Base-by-base conservation (phyloP, 2,797 vertebrate genomes). In the Sitta carolinensis region DNA sequence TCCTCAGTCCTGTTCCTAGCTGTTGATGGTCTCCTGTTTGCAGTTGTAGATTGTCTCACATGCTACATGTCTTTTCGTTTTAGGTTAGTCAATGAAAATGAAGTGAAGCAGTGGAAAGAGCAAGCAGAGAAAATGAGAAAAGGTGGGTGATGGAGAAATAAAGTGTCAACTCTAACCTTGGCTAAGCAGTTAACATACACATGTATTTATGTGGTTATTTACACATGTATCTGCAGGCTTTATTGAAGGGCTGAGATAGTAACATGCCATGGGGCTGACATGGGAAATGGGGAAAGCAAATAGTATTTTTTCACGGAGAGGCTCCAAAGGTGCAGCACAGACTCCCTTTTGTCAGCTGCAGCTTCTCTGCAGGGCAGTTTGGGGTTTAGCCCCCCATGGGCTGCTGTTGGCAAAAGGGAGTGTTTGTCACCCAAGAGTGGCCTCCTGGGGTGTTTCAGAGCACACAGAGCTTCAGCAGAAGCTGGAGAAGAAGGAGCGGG, bases 51-150 rank as follows among this genome's bases (percentile, higher is more conserved):
- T 67, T 61, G 13, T 73, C 87, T 92, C 42, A 80, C 0, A 0
- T 16, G 17, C 36, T 67, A 2, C 25, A 3, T 54, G 13, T 63
- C 67, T 48, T 82, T 64, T 64, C n/a, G 66, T 64, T 90, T 66
- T 92, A 99, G 99, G 99, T 97, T 99, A 97, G 99, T 99, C 84
- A 99, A 99, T 96, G 99, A 99, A 98, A 99, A 99, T 87, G 99
- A 99, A 98, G 99, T 99, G 70, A 99, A 99, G 79, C 99, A 99
- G 95, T 99, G 99, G 99, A 99, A 99, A 97, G 99, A 99, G 77
- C 99, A 99, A 98, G 99, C 99, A 13, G 99, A 99, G 97, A 99
- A 99, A 97, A 99, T 99, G 99, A 98, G 99, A 91, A 99, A 99
- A 99, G 99, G 99, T 99, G 94, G 97, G 92, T 20, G 45, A 32